phyloP scores from a whole-genome alignment of 2,113 vertebrate species.

The Dicaeum eximium region DNA sequence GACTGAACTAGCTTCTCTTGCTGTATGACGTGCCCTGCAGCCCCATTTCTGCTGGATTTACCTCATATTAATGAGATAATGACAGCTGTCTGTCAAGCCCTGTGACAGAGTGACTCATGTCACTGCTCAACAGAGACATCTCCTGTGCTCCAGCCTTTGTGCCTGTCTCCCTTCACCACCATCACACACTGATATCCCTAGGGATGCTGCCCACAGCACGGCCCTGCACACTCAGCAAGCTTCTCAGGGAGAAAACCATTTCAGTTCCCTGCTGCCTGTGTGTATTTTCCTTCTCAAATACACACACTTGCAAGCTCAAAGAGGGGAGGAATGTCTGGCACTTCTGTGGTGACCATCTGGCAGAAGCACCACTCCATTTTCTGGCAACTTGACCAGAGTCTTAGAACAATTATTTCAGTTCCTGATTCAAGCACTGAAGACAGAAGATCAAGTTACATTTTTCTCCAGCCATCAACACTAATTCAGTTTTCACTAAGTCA shows the following conservation, averaged over 20 bases:
- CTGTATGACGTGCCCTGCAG: neutral
- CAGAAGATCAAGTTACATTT: slow-evolving; percentile 49
- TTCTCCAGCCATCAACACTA: slow-evolving; percentile 41
- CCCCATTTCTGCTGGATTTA: neutral
- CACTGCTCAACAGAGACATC: neutral
- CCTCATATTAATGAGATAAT: too few species aligned
- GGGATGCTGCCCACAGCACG: rapidly evolving
- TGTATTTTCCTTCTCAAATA: neutral
- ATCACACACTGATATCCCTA: rapidly evolving
- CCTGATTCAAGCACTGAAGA: slow-evolving; percentile 18
- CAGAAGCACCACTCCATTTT: slow-evolving; percentile 5
- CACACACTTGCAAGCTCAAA: neutral
- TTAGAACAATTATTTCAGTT: slow-evolving; percentile 63
- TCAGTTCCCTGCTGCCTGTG: neutral
- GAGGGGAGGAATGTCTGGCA: slow-evolving; percentile 48
- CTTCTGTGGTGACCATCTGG: slow-evolving; percentile 50
- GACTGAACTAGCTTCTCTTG: neutral
- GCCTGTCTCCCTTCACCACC: neutral
- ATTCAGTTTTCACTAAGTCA: slow-evolving; percentile 63
- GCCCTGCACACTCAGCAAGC: neutral
- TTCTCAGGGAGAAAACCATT: neutral
- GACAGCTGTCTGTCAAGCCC: neutral
- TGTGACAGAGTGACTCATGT: neutral
- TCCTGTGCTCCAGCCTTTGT: neutral
- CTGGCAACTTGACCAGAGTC: slow-evolving; percentile 25